A percentile compares a stretch with the other conserved stretches of the same genome.
Evolutionary conservation across 30 jellyfish, hydroid and myxozoan species (phyloP).

Genomic region (Chrysaora quinquecirrha): DNA sequence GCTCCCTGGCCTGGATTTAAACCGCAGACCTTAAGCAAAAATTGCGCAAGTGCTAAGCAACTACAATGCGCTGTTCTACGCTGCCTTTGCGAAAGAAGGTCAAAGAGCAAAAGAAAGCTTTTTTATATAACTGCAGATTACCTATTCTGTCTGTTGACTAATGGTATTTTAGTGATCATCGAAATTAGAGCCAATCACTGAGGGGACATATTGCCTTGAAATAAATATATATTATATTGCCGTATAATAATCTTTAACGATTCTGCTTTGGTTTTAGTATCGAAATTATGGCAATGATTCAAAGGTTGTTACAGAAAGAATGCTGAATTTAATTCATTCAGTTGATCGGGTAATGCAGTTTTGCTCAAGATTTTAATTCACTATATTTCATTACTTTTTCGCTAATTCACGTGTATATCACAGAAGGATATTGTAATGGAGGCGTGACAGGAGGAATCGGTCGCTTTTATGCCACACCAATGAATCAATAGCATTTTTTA

Average conservation of each 20-base stretch:
- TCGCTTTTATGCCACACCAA: neutral
- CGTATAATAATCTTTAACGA: neutral
- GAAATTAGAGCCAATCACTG: no score
- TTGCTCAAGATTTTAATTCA: neutral
- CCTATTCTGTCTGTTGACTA: neutral
- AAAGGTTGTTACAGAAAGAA: slow-evolving; percentile 56
- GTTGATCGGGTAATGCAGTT: slow-evolving; percentile 93
- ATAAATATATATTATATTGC: no score
- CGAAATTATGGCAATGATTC: slow-evolving; percentile 55
- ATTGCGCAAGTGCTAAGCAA: no score
- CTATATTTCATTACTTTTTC: neutral
- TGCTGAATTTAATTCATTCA: slow-evolving; percentile 62
- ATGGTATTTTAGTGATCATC: no score
- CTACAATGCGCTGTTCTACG: no score
- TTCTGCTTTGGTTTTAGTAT: slow-evolving; percentile 50
- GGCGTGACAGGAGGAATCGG: neutral
- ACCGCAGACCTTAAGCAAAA: no score
- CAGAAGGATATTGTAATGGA: neutral
- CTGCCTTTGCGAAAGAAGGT: no score
- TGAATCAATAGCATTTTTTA: neutral
- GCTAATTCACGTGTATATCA: neutral
- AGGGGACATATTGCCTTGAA: neutral
- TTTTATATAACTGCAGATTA: neutral
- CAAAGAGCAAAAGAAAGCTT: no score
- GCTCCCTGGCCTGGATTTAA: no score